Evolutionary conservation across 2,797 vertebrate genomes (phyloP), one percentile per base, ranked within the genome.

Genomic region (Eulemur mongoz): DNA sequence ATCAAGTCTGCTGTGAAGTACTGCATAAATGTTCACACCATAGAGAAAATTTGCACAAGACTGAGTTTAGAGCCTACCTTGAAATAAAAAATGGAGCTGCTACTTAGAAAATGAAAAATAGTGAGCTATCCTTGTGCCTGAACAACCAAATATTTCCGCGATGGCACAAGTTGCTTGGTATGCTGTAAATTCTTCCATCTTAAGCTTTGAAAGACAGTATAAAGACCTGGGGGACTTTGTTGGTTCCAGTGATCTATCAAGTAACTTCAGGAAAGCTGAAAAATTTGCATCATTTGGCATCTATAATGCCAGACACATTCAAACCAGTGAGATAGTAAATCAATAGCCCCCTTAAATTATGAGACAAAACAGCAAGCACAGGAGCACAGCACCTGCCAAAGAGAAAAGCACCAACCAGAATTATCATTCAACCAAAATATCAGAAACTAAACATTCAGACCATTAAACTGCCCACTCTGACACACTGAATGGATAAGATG

Each of bases 31-130:
- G 88, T 96, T 97, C 75, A 92, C 97, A 65, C 88, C 54, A 96
- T 59, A 89, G 94, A 96, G 50, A 97, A 90, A 94, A 38, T 97
- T 97, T 98, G 94, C 97, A 98, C 85, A 95, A 96, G 80, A 87
- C 40, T 89, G 89, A 95, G 40, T 80, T 98, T 59, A 23, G 45
- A 96, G 93, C 94, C 90, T 94, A 88, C 95, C 85, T 97, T 91
- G 32, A 96, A 98, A 98, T 97, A 90, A 98, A 27, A 94, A 98
- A 98, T 45, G 50, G 88, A 95, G 54, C 45, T 82, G 70, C 97
- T 98, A 96, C 94, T 97, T 81, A 97, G 93, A 93, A 98, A 98
- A 97, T 97, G 95, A 98, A 98, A 98, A 98, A 95, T 45, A 95
- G 23, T 0, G 0, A 97, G 82, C 73, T 94, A 97, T 89, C 67